phyloP scores from a whole-genome alignment of 2,797 vertebrate genomes.

The Rhynchotus rufescens region DNA sequence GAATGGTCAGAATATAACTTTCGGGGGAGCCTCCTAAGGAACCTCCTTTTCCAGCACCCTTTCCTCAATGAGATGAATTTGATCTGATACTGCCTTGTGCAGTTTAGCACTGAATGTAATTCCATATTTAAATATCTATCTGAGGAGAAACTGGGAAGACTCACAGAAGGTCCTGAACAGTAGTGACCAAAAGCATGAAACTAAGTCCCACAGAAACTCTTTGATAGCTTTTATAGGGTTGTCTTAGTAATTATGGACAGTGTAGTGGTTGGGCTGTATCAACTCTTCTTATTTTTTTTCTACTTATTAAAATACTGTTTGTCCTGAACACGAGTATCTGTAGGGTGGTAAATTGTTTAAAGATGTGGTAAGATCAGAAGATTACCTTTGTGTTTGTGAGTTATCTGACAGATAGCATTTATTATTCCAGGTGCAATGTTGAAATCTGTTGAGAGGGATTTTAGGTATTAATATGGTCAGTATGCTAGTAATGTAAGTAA shows the following conservation, averaged over 20 bases:
- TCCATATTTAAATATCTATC: neutral
- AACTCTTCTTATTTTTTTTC: neutral
- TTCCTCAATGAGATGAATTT: fast-evolving
- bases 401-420: neutral
- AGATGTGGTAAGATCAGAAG: neutral
- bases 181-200: neutral
- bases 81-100: neutral
- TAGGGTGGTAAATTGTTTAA: neutral
- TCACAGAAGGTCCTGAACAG: fast-evolving
- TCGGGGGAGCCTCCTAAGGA: no score
- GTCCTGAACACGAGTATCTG: neutral
- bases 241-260: fast-evolving
- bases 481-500: neutral
- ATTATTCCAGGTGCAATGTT: neutral
- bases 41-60: neutral
- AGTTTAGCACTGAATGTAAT: neutral
- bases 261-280: neutral
- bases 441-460: neutral
- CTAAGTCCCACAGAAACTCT: no score
- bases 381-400: neutral
- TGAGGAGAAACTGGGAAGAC: neutral
- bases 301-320: neutral
- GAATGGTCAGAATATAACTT: no score
- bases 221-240: neutral
- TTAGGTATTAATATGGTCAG: neutral